phyloP scores from a whole-genome alignment of 1,140 invertebrate species.

The Atta cephalotes region DNA sequence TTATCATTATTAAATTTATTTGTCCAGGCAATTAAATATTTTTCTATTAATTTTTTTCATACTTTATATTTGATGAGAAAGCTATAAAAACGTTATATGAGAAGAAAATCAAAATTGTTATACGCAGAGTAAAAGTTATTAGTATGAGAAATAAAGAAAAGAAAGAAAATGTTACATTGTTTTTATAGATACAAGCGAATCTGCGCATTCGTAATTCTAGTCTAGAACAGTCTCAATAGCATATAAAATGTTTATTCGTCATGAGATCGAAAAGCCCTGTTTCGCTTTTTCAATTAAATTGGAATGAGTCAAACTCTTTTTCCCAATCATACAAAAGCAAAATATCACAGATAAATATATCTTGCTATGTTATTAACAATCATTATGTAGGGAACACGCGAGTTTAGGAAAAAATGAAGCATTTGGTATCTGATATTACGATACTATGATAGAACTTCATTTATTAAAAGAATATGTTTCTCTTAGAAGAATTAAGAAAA shows the following conservation, averaged over 20 bases:
- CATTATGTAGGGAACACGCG: not conserved
- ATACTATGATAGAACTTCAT: not conserved
- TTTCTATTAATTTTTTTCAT: not conserved
- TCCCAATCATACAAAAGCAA: not conserved
- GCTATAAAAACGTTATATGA: not conserved
- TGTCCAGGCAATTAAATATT: not conserved
- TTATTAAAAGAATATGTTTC: not conserved
- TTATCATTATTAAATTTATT: not conserved
- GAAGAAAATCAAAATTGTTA: not conserved
- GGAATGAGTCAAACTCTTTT: slow-evolving; percentile 6
- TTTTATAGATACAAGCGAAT: not conserved
- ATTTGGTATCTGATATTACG: not conserved
- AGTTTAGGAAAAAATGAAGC: not conserved
- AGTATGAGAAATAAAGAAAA: slow-evolving; percentile 11
- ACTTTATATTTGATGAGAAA: slow-evolving; percentile 17
- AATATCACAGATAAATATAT: slow-evolving; percentile 25
- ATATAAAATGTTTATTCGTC: not conserved
- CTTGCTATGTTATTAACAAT: slow-evolving; percentile 8
- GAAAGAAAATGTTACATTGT: not conserved
- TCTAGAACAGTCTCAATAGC: slow-evolving; percentile 5
- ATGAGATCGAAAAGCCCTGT: not conserved
- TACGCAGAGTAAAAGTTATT: not conserved
- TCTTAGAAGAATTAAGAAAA: not conserved
- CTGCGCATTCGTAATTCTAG: not conserved
- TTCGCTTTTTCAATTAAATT: not conserved